phyloP scores from a whole-genome alignment of 1,140 invertebrate genomes.

The Lordiphosa mommai region DNA sequence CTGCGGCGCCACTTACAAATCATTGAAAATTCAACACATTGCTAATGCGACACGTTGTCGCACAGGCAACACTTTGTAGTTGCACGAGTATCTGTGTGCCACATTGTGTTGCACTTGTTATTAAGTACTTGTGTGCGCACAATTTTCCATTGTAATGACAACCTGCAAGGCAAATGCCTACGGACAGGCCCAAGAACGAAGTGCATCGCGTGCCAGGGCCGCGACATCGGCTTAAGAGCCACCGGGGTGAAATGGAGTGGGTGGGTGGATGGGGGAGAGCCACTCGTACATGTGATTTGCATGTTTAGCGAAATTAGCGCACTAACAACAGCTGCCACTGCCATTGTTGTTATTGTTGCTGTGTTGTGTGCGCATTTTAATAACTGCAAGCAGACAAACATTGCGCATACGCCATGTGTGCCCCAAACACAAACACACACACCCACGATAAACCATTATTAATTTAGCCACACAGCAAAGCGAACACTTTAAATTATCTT shows the following conservation, averaged over 20 bases:
- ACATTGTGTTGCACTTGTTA: conserved; percentile 75
- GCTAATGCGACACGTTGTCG: conserved; percentile 69
- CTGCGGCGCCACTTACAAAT: conserved; percentile 59
- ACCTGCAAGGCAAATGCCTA: conserved; percentile 72
- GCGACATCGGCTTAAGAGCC: conserved; percentile 60
- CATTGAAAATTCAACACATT: conserved; percentile 75
- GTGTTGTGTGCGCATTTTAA: conserved; percentile 52
- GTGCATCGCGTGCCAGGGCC: conserved; percentile 63
- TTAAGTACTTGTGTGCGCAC: conserved; percentile 70
- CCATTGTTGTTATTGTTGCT: conserved; percentile 15
- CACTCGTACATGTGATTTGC: conserved; percentile 66
- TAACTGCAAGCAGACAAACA: conserved; percentile 61
- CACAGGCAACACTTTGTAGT: conserved; percentile 45
- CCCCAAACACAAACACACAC: conserved; percentile 8
- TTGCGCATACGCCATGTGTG: conserved; percentile 64
- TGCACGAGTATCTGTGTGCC: conserved; percentile 26
- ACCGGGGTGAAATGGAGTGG: conserved; percentile 39
- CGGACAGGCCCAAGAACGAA: conserved; percentile 40
- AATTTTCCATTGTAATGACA: conserved; percentile 73
- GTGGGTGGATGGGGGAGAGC: neutral
- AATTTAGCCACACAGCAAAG: conserved; percentile 51
- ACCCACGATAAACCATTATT: conserved; percentile 58
- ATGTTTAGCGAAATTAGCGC: conserved; percentile 75
- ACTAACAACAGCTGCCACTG: conserved; percentile 67
- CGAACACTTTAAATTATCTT: conserved; percentile 66